A percentile compares a stretch with the other conserved stretches of the same genome.
phyloP scores from a whole-genome alignment of 1,140 invertebrate species.

The Doryteuthis pealeii region DNA sequence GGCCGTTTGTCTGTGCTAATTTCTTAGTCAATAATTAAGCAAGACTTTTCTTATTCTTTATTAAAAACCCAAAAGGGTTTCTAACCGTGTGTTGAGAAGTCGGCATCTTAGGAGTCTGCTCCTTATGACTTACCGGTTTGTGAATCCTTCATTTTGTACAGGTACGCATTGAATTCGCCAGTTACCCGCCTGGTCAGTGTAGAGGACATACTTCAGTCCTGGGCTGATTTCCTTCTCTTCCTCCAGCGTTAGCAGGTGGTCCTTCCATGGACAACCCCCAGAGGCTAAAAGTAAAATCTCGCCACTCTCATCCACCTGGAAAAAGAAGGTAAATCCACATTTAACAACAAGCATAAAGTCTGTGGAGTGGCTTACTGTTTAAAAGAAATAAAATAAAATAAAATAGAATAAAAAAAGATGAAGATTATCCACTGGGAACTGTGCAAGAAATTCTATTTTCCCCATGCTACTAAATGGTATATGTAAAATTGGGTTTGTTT shows the following conservation, averaged over 20 bases:
- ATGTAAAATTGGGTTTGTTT: too few relatives aligned
- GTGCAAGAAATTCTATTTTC: too few relatives aligned
- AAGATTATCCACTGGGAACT: neutral
- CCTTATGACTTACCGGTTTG: conserved; percentile 69
- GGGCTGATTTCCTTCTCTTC: conserved; percentile 69
- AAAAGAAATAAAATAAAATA: neutral
- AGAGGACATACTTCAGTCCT: conserved; percentile 78
- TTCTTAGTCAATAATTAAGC: too few relatives aligned
- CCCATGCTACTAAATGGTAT: too few relatives aligned
- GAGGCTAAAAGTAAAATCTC: conserved; percentile 73
- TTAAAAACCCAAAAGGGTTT: too few relatives aligned
- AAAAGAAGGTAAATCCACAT: neutral
- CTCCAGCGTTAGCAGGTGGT: conserved; percentile 83
- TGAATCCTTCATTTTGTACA: conserved; percentile 72
- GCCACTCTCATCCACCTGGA: conserved; percentile 69
- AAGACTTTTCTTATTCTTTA: too few relatives aligned
- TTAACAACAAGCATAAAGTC: too few relatives aligned
- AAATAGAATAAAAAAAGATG: neutral
- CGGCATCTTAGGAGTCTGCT: too few relatives aligned
- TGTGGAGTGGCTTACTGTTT: neutral
- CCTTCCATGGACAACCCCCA: conserved; percentile 80
- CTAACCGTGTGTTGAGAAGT: too few relatives aligned
- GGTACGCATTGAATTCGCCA: conserved; percentile 86
- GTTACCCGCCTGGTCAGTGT: conserved; percentile 64
- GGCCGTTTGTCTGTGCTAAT: too few relatives aligned